phyloP scores from a whole-genome alignment of 2,113 vertebrate genomes.

The Megaceryle maxima region DNA sequence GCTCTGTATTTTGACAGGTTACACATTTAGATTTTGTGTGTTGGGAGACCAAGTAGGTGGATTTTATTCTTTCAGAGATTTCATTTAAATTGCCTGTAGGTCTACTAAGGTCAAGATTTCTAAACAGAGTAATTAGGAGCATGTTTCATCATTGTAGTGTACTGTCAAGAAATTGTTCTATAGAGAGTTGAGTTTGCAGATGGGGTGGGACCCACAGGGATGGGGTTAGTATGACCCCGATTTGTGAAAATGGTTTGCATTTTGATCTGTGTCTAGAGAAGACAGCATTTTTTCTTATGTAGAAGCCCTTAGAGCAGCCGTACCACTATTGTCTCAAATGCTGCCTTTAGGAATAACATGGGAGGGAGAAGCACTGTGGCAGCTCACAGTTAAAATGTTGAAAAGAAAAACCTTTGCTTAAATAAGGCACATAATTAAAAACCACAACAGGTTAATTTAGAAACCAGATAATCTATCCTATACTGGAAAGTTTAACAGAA shows the following conservation, averaged over 20 bases:
- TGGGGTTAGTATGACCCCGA: neutral
- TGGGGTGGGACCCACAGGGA: neutral
- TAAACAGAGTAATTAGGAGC: neutral
- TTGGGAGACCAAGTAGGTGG: neutral
- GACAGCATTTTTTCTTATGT: neutral
- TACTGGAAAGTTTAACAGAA: neutral
- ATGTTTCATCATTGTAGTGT: neutral
- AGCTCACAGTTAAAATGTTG: neutral
- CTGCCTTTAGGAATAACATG: accelerated
- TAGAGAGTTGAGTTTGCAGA: neutral
- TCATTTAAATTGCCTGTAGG: neutral
- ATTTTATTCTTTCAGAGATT: neutral
- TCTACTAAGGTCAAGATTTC: neutral
- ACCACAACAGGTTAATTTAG: neutral
- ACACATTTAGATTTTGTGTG: neutral
- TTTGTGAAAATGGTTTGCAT: neutral
- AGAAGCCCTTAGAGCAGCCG: neutral
- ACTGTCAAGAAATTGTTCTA: neutral
- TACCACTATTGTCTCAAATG: neutral
- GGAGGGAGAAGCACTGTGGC: neutral
- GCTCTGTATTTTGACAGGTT: neutral
- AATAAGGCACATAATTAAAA: neutral
- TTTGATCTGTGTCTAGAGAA: neutral
- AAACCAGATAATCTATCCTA: neutral
- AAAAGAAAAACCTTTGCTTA: neutral